Conservation (phyloP, 1,140 invertebrate genomes). For the Acromyrmex heyeri region DNA sequence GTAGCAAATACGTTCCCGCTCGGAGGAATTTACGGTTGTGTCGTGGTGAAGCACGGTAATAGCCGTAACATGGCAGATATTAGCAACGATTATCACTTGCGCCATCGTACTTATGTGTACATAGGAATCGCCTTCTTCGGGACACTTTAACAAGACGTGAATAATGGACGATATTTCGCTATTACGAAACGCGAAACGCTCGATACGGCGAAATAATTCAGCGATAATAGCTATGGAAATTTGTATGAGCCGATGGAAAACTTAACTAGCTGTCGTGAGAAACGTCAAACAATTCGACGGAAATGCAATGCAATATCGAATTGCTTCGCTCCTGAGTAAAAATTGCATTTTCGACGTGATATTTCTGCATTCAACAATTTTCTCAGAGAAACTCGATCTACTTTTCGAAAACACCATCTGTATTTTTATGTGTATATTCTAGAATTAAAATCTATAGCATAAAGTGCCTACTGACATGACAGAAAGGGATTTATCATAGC, state of each 20-base stretch:
- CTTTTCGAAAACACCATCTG: neutral
- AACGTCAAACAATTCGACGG: neutral
- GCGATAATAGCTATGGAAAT: conserved; percentile 66
- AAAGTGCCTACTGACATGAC: too few species aligned
- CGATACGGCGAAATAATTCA: conserved; percentile 65
- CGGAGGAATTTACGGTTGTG: conserved; percentile 70
- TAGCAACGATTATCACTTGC: conserved; percentile 75
- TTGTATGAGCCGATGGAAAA: conserved; percentile 43
- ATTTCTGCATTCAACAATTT: neutral
- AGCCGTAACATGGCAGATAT: conserved; percentile 74
- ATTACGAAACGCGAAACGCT: conserved; percentile 65
- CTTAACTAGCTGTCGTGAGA: neutral
- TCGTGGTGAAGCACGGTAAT: conserved; percentile 72
- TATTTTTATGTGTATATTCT: too few species aligned
- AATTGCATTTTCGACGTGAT: neutral
- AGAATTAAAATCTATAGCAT: too few species aligned
- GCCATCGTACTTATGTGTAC: conserved; percentile 52
- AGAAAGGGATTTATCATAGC: too few species aligned
- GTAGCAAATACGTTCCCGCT: conserved; percentile 51
- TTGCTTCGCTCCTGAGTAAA: neutral
- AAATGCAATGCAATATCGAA: neutral
- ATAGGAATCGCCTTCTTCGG: conserved; percentile 52
- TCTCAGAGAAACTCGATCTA: neutral
- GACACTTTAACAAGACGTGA: conserved; percentile 63
- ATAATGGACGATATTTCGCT: conserved; percentile 68